Base-by-base conservation (phyloP, 2,113 vertebrate genomes). In the Theristicus caerulescens region DNA sequence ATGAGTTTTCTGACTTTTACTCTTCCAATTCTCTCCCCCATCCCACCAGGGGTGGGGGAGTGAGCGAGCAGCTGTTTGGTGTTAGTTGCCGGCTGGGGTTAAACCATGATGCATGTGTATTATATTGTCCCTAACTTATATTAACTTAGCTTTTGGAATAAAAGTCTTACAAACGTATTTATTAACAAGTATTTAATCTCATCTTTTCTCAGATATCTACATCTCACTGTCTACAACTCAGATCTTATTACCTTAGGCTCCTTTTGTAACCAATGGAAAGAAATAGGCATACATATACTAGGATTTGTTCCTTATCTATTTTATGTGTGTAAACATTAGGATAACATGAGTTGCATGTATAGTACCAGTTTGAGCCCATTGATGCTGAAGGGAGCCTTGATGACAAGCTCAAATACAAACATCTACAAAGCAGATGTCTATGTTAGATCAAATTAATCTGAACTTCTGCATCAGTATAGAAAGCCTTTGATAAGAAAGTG, bases 341-440 rank as follows among this genome's bases (percentile, higher is more conserved):
- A 52, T 51, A 79, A 66, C 16, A 4, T 22, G 12, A 59, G 22
- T 32, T 74, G 11, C 36, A 59, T 0, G 0, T 51, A 13, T 7
- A 64, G 12, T 31, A 20, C 9, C 38, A 72, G 3, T 61, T 73
- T 73, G 52, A 78, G 46, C 49, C 36, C 42, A 3, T 24, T 46
- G 34, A 42, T 34, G 71, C 42, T 62, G 72, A 83, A 70, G 40
- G 16, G 4, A 90, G 7, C 12, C 86, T 93, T 67, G 29, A 67
- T 44, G 20, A 42, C 13, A 87, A 78, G n/a, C 19, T 90, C 34
- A 77, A 85, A 69, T 24, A 88, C 4, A 94, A 59, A 73, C 40
- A 72, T 57, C 79, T 76, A 72, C 42, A 87, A 81, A 70, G 38
- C 13, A 86, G 34, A 49, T 64, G 7, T 58, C 24, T 90, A 0